Evolutionary conservation across 2,113 vertebrate genomes (phyloP).

Genomic region (Tricholaema leucomelas): DNA sequence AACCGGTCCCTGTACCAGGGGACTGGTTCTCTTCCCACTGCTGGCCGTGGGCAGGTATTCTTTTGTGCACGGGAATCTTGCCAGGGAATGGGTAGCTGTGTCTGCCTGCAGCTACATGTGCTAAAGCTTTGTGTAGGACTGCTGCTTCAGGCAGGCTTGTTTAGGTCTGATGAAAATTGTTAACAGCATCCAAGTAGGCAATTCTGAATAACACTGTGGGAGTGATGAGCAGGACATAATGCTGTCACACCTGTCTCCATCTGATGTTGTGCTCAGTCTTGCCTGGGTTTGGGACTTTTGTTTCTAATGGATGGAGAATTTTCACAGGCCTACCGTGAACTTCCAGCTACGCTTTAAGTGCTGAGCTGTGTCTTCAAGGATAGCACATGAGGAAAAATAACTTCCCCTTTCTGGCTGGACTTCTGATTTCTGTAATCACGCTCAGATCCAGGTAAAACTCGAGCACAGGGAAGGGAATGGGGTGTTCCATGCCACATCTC

Average conservation of each 20-base stretch:
- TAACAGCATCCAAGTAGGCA: neutral
- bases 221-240: neutral
- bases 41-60: fast-evolving
- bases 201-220: fast-evolving
- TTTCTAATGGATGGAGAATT: neutral
- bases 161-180: neutral
- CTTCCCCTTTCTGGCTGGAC: neutral
- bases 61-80: fast-evolving
- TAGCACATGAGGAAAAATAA: too few relatives aligned
- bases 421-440: neutral
- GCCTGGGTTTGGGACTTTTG: neutral
- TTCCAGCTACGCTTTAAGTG: neutral
- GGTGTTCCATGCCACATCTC: fast-evolving
- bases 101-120: fast-evolving
- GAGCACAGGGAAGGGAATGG: neutral
- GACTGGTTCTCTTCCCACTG: fast-evolving
- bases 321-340: neutral
- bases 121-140: neutral
- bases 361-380: neutral
- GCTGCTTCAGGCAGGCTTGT: fast-evolving
- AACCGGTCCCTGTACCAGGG: neutral
- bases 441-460: neutral
- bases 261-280: neutral
- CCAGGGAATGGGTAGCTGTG: neutral
- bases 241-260: fast-evolving